Percentiles rank a stretch among this genome's conserved stretches.
These are phyloP conservation scores for Pluvialis apricaria DNA, from an alignment of 2,113 vertebrate species.

Conservation along the genomic window DNA sequence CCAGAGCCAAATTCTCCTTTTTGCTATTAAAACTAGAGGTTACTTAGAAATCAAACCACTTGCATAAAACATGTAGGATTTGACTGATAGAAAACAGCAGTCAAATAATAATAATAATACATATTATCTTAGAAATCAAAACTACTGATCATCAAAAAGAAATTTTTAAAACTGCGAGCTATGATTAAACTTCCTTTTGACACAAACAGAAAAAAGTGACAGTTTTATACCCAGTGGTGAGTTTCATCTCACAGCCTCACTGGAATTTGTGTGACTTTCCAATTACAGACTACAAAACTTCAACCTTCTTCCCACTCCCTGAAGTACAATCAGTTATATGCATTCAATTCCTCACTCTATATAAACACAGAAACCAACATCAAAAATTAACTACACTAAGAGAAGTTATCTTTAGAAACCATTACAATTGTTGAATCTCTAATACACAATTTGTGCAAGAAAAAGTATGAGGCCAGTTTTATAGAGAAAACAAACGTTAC, in stretches of 20 bases:
- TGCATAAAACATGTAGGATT: not conserved
- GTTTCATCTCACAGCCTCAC: not conserved
- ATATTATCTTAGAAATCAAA: not conserved
- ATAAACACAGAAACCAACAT: not conserved
- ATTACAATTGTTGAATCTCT: not conserved
- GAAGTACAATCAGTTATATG: not conserved
- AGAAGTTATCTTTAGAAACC: not conserved
- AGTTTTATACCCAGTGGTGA: not conserved
- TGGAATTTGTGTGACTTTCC: not conserved
- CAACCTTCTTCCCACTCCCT: not conserved
- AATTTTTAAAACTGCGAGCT: not conserved
- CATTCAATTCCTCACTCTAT: not conserved
- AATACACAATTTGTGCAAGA: not conserved
- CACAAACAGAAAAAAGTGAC: not conserved
- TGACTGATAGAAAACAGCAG: not conserved
- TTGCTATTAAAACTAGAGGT: not conserved
- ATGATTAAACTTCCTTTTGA: not conserved
- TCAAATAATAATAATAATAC: not conserved
- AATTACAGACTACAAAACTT: not conserved
- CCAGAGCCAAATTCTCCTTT: not conserved
- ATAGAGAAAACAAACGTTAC: not conserved
- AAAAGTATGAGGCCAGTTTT: not conserved
- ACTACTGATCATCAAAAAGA: not conserved
- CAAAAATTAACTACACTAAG: not conserved
- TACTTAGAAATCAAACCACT: not conserved